Percentiles rank a stretch among this genome's conserved stretches.
These are phyloP conservation scores for Lepidocyrtoides sp. DNA, from an alignment of 2,888 invertebrate species.

Conservation along the genomic window DNA sequence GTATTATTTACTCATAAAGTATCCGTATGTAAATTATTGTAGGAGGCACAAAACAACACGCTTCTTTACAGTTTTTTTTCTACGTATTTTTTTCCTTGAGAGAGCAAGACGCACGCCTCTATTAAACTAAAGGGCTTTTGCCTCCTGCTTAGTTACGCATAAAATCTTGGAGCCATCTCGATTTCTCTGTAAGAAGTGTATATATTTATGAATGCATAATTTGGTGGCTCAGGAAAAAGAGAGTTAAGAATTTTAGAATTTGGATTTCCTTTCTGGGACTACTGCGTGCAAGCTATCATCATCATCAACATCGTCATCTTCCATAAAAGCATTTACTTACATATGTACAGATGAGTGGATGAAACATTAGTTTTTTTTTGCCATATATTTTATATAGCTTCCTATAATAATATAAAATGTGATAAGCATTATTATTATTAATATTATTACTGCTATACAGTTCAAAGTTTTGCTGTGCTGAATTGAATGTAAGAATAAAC, in stretches of 20 bases:
- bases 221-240: conserved; percentile 33
- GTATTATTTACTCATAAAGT: conserved; percentile 23
- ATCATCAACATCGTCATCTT: not conserved
- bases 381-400: conserved; percentile 20
- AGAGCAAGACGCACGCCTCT: conserved; percentile 18
- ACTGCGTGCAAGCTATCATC: not conserved
- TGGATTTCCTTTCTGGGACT: conserved; percentile 60
- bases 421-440: not conserved
- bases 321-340: conserved; percentile 13
- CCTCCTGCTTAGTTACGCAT: conserved; percentile 71
- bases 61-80: conserved; percentile 35
- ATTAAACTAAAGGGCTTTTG: conserved; percentile 45
- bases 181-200: conserved; percentile 36
- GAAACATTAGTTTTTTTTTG: conserved; percentile 14
- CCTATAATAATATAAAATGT: not conserved
- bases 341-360: not conserved
- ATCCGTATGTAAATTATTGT: conserved; percentile 47
- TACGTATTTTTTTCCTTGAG: conserved; percentile 8
- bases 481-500: not conserved
- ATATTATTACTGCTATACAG: not conserved
- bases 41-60: conserved; percentile 53
- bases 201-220: conserved; percentile 72
- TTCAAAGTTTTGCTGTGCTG: not conserved
- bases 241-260: not conserved
- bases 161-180: conserved; percentile 74